Conservation (phyloP, 2,113 vertebrate species). For the Tauraco erythrolophus region DNA sequence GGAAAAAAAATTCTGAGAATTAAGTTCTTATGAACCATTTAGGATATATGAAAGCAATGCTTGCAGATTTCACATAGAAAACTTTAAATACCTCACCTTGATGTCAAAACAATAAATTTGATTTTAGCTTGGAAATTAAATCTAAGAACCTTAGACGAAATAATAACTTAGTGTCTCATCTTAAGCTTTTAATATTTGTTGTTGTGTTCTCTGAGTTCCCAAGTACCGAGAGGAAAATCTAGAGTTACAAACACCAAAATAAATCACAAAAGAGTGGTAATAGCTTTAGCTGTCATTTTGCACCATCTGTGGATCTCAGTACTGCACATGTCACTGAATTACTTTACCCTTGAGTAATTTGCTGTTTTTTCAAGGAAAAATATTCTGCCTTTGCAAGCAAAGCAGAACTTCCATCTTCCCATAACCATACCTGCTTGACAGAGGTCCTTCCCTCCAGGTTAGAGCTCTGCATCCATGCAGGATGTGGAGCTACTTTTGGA, state of each 20-base stretch:
- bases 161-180: not conserved
- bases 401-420: not conserved
- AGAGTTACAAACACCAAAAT: not conserved
- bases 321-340: not conserved
- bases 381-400: not conserved
- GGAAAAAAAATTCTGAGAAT: not conserved
- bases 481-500: not conserved
- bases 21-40: not conserved
- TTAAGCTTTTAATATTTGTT: not conserved
- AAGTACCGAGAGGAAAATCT: not conserved
- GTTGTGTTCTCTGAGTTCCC: not conserved
- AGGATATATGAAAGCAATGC: not conserved
- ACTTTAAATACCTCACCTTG: not conserved
- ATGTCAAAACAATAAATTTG: not conserved
- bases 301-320: not conserved
- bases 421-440: not conserved
- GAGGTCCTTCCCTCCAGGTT: not conserved
- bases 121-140: not conserved
- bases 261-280: not conserved
- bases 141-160: not conserved
- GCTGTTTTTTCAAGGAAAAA: not conserved
- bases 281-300: not conserved
- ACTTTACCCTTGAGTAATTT: not conserved
- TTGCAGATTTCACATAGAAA: not conserved
- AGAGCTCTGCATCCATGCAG: fast-evolving